Conservation (phyloP, 1,140 invertebrate genomes). For the Brachionus plicatilis region DNA sequence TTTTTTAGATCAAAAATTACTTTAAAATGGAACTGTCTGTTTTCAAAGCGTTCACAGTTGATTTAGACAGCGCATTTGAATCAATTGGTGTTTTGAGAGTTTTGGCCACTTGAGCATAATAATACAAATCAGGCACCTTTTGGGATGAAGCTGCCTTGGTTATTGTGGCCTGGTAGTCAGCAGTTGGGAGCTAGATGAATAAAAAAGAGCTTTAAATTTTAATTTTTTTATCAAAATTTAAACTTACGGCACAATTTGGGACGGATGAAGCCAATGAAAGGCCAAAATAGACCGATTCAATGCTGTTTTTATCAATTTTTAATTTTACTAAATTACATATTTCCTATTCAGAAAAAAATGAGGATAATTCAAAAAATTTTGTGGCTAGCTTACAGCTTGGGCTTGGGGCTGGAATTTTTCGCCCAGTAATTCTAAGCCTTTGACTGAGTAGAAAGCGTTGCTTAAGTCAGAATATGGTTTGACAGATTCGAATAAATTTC, state of each 20-base stretch:
- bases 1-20: not conserved
- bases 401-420: conserved; percentile 13
- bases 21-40: conserved; percentile 34
- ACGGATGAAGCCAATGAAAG: not conserved
- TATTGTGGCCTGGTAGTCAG: conserved; percentile 12
- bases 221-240: not conserved
- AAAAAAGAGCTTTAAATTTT: not conserved
- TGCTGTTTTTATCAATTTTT: conserved; percentile 35
- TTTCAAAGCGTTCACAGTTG: not conserved
- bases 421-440: not conserved
- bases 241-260: conserved; percentile 8
- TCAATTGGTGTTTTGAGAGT: not conserved
- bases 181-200: not conserved
- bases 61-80: not conserved
- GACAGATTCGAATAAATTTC: not conserved
- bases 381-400: not conserved
- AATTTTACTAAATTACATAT: conserved; percentile 25
- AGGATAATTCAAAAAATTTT: not conserved
- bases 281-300: conserved; percentile 29
- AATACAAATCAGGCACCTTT: conserved; percentile 29
- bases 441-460: conserved; percentile 28
- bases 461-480: conserved; percentile 28
- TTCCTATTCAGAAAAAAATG: not conserved
- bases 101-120: not conserved
- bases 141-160: not conserved